Evolutionary conservation across 2,797 vertebrate genomes (phyloP), one percentile per base, ranked within the genome.

Genomic region (Ctenosaura bakeri): DNA sequence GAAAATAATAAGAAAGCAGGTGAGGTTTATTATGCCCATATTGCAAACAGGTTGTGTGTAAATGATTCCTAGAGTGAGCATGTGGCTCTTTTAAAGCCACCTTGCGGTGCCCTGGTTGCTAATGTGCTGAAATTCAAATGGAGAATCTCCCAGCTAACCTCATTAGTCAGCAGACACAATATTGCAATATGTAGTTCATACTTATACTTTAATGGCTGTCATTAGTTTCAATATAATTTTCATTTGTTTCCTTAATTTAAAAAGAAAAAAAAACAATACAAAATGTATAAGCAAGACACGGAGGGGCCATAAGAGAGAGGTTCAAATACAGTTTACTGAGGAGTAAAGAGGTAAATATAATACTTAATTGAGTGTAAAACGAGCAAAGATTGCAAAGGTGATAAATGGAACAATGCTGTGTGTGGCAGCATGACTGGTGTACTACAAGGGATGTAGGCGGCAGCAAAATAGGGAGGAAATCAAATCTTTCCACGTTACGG

Each of bases 321-420:
- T 84, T 84, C 84, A 64, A 84, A 77, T 50, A 64, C 62, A 52
- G 83, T 89, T 89, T 66, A 52, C 42, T 10, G 88, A 84, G 71
- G 81, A 84, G n/a, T 20, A 13, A 76, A 77, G 56, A 50, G 74
- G 73, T 84, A 77, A 35, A 77, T 84, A 64, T 66, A 46, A 89
- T 77, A 84, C 42, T 50, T 89, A 84, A 84, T 78, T 78, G 73
- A 84, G 88, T 59, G 52, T 66, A 84, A 84, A 89, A 66, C 29
- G 73, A 89, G 56, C 56, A 46, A 89, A 78, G 62, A 77, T 35
- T 52, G 81, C 59, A 77, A 38, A 20, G 13, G 73, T 50, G 74
- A 50, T 83, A 52, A 77, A 66, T 62, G 71, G n/a, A 84, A 77
- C 5, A n/a, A 78, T 42, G 54, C 52, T 52, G 35, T 13, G 35